Evolutionary conservation across 1,140 invertebrate species (phyloP), one percentile per base, ranked within the genome.

Genomic region (Diuraphis noxia): DNA sequence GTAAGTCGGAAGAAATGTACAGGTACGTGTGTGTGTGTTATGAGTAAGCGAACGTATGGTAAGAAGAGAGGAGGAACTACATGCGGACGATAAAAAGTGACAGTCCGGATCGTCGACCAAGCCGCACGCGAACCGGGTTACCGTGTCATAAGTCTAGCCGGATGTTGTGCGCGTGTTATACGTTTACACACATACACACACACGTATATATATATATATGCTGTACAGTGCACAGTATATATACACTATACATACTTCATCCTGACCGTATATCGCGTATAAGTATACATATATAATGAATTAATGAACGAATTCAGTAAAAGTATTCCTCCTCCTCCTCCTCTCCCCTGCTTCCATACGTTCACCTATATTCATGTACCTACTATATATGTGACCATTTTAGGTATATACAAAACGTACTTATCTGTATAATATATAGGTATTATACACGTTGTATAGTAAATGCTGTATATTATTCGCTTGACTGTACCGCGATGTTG

Each of bases 91-190:
- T 82, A 91, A 91, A 90, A 91, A 91, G 89, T 82, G 89, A 91
- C 89, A 91, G 89, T 91, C 89, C 89, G 89, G 89, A 90, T 89
- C 21, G 88, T 90, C 88, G 88, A n/a, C 56, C 88, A 43, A 77
- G 56, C 36, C 21, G 88, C 85, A 10, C 81, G 86, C 89, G 72
- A 91, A 91, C 77, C 89, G 89, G 89, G 89, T 91, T 91, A 91
- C 89, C 89, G 89, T 91, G 89, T 91, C 89, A 81, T 23, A 52
- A 91, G 89, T 91, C 89, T 91, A 91, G 89, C 89, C 89, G 89
- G 89, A 91, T 91, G 89, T 91, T 91, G 89, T 91, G 63, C 72
- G 88, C 77, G 34, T 49, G 89, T 82, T 77, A 72, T 23, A n/a
- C 34, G 85, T 30, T 36, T 85, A n/a, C n/a, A 30, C 9, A 4